Percentiles rank a stretch among this genome's conserved stretches.
Conservation (phyloP, 2,797 vertebrate genomes). For the Gorsachius magnificus region DNA sequence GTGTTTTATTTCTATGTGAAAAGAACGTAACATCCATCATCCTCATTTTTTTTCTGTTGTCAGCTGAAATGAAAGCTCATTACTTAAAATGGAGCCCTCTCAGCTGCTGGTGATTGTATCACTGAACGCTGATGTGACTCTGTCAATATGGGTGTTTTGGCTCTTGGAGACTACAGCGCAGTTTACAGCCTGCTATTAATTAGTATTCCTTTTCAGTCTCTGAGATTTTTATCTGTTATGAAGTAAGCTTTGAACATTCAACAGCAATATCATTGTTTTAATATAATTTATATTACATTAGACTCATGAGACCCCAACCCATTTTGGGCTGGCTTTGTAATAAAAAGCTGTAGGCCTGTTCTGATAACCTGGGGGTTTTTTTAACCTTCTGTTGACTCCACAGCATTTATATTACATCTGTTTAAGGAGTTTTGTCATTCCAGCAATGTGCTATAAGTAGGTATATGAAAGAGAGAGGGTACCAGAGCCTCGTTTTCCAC, state of each 20-base stretch:
- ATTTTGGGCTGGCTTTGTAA: slow-evolving; percentile 25
- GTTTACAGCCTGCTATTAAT: slow-evolving; percentile 61
- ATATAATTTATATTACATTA: slow-evolving; percentile 49
- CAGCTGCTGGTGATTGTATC: slow-evolving; percentile 47
- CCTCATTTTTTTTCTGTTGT: slow-evolving; percentile 36
- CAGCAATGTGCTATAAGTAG: background rate
- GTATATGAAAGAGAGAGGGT: background rate
- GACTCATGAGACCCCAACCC: background rate
- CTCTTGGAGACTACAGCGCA: background rate
- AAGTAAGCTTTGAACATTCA: slow-evolving; percentile 55
- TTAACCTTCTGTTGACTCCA: background rate
- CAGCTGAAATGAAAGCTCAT: slow-evolving; percentile 64
- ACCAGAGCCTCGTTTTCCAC: background rate
- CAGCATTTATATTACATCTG: background rate
- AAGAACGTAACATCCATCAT: slow-evolving; percentile 35
- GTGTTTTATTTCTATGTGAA: slow-evolving; percentile 40
- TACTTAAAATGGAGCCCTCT: slow-evolving; percentile 61
- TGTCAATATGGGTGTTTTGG: slow-evolving; percentile 41
- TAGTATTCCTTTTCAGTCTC: slow-evolving; percentile 54
- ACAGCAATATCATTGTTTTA: slow-evolving; percentile 54
- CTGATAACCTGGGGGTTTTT: background rate
- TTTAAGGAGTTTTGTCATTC: slow-evolving; percentile 8
- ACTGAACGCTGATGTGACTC: slow-evolving; percentile 33
- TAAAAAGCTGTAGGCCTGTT: slow-evolving; percentile 22
- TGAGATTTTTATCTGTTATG: slow-evolving; percentile 56